Evolutionary conservation across 2,113 vertebrate species (phyloP).

Genomic region (Cichladusa arquata): DNA sequence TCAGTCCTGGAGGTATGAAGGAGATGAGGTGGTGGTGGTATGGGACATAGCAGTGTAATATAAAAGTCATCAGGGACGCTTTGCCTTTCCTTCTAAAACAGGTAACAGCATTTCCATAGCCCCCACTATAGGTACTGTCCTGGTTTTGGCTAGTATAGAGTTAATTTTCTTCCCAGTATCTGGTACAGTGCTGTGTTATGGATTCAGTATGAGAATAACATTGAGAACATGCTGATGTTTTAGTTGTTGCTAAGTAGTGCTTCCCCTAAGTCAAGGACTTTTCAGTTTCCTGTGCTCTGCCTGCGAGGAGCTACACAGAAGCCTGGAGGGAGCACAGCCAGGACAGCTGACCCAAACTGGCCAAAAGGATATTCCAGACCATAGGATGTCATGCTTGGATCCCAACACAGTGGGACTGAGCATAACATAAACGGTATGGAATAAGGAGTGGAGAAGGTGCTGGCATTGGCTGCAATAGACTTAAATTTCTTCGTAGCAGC

Average conservation of each 20-base stretch:
- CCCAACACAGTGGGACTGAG: not conserved
- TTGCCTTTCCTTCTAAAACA: not conserved
- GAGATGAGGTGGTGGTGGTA: not conserved
- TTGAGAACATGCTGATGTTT: not conserved
- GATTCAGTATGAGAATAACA: not conserved
- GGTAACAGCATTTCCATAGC: not conserved
- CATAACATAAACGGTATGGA: not conserved
- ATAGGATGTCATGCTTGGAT: not conserved
- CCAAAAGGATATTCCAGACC: not conserved
- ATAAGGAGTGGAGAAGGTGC: not conserved
- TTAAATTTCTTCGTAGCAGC: not conserved
- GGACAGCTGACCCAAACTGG: not conserved
- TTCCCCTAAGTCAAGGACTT: not conserved
- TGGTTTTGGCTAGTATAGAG: not conserved
- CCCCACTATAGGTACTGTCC: not conserved
- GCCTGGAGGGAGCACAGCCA: not conserved
- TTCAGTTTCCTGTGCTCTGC: not conserved
- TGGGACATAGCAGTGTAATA: not conserved
- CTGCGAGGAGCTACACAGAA: not conserved
- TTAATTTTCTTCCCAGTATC: not conserved
- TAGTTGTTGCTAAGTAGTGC: not conserved
- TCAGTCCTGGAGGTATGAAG: not conserved
- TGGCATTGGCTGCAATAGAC: not conserved
- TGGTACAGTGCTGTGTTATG: not conserved
- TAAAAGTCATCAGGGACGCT: not conserved